Conservation (phyloP, 2,888 invertebrate genomes). For the Sceliomorpha sp. region DNA sequence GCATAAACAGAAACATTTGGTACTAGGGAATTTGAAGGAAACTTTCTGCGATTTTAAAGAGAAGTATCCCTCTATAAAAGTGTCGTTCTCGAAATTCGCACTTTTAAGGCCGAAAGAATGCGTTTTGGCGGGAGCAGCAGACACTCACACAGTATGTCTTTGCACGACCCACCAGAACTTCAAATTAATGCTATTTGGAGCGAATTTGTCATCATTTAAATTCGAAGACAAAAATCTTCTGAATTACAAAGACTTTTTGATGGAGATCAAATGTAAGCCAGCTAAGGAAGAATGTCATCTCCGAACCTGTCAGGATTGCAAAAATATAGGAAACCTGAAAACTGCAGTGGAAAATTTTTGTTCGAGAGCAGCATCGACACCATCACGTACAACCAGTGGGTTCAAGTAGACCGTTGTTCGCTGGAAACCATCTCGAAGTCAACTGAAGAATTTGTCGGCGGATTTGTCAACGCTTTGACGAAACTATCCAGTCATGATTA, state of each 20-base stretch:
- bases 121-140: constrained; percentile 14
- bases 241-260: constrained; percentile 15
- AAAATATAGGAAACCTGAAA: no score
- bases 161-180: constrained; percentile 16
- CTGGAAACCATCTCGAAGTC: constrained; percentile 43
- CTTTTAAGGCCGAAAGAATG: constrained; percentile 4
- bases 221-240: background rate
- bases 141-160: constrained; percentile 20
- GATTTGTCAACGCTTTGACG: constrained; percentile 22
- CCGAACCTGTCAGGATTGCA: constrained; percentile 9
- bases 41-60: constrained; percentile 1
- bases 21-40: constrained; percentile 13
- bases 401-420: constrained; percentile 34
- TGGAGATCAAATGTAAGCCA: constrained; percentile 27
- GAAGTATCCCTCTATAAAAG: background rate
- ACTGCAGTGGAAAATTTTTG: no score
- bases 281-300: constrained; percentile 34
- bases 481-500: constrained; percentile 34
- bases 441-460: constrained; percentile 37
- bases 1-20: constrained; percentile 8
- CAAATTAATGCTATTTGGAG: constrained; percentile 11
- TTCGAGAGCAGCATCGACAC: no score
- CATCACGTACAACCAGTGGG: constrained; percentile 56
- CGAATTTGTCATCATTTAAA: constrained; percentile 1
- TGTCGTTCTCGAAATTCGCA: constrained; percentile 24